Base-by-base conservation (phyloP, 2,113 vertebrate species). In the Paedocypris sp. region DNA sequence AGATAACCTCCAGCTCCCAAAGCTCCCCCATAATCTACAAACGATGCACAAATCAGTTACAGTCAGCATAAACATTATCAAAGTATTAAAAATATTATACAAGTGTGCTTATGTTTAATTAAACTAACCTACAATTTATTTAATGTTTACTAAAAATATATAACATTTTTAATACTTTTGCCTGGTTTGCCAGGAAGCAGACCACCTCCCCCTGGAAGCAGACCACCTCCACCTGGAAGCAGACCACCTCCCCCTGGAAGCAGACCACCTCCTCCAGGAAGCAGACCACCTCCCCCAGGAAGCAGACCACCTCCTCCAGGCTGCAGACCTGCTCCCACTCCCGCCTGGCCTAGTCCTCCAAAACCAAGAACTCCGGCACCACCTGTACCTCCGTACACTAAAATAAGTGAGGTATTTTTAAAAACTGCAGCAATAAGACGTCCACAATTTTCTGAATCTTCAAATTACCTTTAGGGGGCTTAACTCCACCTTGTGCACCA, bases 101-200 rank as follows among this genome's bases (percentile, higher is more conserved):
- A n/a, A n/a, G n/a, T n/a, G n/a, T n/a, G n/a, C n/a, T n/a, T n/a
- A n/a, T n/a, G n/a, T n/a, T n/a, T n/a, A n/a, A n/a, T n/a, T n/a
- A n/a, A n/a, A n/a, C n/a, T n/a, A n/a, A n/a, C n/a, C n/a, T n/a
- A n/a, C n/a, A n/a, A n/a, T n/a, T n/a, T n/a, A n/a, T n/a, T n/a
- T n/a, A n/a, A n/a, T n/a, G n/a, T n/a, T n/a, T n/a, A n/a, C n/a
- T n/a, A n/a, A n/a, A n/a, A 26, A 9, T 12, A 11, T 4, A 16
- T 31, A 2, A 43, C 9, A 60, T 23, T 2, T 46, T 51, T 18
- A 7, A 73, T 60, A 83, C 77, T 79, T 80, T 85, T 84, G 62
- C 68, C 65, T 70, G 75, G 75, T 77, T 82, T 83, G 38, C 59
- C n/a, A n/a, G n/a, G n/a, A n/a, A n/a, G n/a, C n/a, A n/a, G n/a